Percentiles rank a stretch among this genome's conserved stretches.
phyloP scores from a whole-genome alignment of 2,797 vertebrate genomes.

The Enteromius unitaeniatus region DNA sequence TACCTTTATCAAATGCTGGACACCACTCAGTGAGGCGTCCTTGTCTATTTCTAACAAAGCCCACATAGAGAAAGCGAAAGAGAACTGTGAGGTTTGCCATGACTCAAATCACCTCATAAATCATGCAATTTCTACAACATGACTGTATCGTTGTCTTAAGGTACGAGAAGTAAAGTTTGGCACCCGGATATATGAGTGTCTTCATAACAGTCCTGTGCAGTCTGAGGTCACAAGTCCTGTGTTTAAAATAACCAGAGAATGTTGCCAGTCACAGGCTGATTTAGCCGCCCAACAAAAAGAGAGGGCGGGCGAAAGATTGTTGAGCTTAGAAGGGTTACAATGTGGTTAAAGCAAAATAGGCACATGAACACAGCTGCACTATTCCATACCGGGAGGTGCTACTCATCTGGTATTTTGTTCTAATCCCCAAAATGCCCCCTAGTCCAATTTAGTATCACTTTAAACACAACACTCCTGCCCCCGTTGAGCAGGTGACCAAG shows the following conservation, averaged over 20 bases:
- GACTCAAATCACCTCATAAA: conserved; percentile 22
- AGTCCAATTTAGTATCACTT: conserved; percentile 12
- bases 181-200: neutral
- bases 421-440: conserved; percentile 22
- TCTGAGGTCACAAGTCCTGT: conserved; percentile 27
- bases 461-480: conserved; percentile 4
- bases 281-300: conserved; percentile 53
- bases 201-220: conserved; percentile 6
- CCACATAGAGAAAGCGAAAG: conserved; percentile 67
- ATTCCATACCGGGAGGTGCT: conserved; percentile 7
- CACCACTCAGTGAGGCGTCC: conserved; percentile 57
- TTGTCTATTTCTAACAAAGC: conserved; percentile 68
- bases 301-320: conserved; percentile 21
- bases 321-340: conserved; percentile 20
- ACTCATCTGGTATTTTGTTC: conserved; percentile 16
- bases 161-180: neutral
- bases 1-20: conserved; percentile 62
- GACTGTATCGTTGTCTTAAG: neutral
- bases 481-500: conserved; percentile 44
- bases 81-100: conserved; percentile 68
- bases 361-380: conserved; percentile 30
- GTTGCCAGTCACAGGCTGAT: conserved; percentile 26
- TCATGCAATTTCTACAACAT: conserved; percentile 17
- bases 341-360: conserved; percentile 1
- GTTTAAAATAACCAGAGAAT: conserved; percentile 49